Percentiles rank a stretch among this genome's conserved stretches.
Conservation (phyloP, 2,797 vertebrate species). For the Zonotrichia albicollis region DNA sequence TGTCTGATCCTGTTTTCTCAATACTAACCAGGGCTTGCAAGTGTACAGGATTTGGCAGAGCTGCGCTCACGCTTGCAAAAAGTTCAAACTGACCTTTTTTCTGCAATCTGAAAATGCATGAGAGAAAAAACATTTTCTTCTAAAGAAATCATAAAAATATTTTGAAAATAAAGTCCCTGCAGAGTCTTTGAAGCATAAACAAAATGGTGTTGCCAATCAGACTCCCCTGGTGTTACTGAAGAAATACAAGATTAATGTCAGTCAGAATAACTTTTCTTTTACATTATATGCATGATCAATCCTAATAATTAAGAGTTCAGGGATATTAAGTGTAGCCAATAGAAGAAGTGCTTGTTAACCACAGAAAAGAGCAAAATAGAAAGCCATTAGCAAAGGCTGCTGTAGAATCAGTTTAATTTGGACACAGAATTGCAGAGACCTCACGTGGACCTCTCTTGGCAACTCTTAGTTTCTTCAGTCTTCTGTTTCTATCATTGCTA, state of each 20-base stretch:
- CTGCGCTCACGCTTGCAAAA: not conserved
- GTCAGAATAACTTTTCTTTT: not conserved
- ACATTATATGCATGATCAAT: not conserved
- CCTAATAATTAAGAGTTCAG: not conserved
- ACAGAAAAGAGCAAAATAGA: not conserved
- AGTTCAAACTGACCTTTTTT: not conserved
- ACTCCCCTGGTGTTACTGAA: not conserved
- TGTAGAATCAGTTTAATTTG: not conserved
- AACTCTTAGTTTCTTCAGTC: not conserved
- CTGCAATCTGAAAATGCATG: not conserved
- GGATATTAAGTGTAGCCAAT: not conserved
- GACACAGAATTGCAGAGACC: not conserved
- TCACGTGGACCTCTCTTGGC: constrained; percentile 29
- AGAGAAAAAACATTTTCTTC: not conserved
- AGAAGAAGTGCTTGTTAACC: not conserved
- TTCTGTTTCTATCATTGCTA: constrained; percentile 37
- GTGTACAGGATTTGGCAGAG: not conserved
- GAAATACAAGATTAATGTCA: not conserved
- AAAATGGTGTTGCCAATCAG: not conserved
- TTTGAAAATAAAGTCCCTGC: not conserved
- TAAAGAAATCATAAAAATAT: not conserved
- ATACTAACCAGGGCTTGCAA: not conserved
- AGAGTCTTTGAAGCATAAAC: not conserved
- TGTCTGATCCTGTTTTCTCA: not conserved
- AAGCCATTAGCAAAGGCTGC: not conserved